Evolutionary conservation across 2,888 invertebrate genomes (phyloP), one percentile per base, ranked within the genome.

Genomic region (Phasia obesa): DNA sequence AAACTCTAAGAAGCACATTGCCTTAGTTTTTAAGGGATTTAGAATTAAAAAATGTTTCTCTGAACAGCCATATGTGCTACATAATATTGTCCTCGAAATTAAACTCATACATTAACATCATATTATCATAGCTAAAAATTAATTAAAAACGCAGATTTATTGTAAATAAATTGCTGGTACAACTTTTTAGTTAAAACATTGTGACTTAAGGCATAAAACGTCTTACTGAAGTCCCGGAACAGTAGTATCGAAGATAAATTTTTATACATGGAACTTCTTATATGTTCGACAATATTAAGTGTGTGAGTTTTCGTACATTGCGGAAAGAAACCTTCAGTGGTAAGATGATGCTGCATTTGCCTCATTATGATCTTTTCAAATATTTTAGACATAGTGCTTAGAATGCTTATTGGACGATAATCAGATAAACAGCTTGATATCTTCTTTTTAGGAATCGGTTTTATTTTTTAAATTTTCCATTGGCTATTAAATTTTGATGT

Each of bases 21-120:
- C n/a, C n/a, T n/a, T n/a, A n/a, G 27, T 55, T 55, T 55, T 55
- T n/a, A 9, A 27, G 4, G 27, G 27, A 55, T 55, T 55, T 2
- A 25, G 5, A 9, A 17, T n/a, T 2, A 55, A 55, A 9, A 15
- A 27, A 7, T 55, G 23, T 4, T 4, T 11, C n/a, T 55, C 13
- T 23, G 25, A 27, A 27, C 27, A 51, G 31, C 6, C 31, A 31
- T 31, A 9, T 4, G 9, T 31, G 31, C 31, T 7, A 31, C 31
- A 5, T 27, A 3, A 38, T 31, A 31, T 31, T 31, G 31, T 9
- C 9, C 9, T 7, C 31, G 31, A n/a, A n/a, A n/a, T n/a, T n/a
- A n/a, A n/a, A n/a, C n/a, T n/a, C n/a, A n/a, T n/a, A n/a, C n/a
- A n/a, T n/a, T n/a, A n/a, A n/a, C n/a, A n/a, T n/a, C n/a, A n/a